These are phyloP conservation scores for Magallana angulata DNA, from an alignment of 1,140 invertebrate genomes.

Conservation along the genomic window DNA sequence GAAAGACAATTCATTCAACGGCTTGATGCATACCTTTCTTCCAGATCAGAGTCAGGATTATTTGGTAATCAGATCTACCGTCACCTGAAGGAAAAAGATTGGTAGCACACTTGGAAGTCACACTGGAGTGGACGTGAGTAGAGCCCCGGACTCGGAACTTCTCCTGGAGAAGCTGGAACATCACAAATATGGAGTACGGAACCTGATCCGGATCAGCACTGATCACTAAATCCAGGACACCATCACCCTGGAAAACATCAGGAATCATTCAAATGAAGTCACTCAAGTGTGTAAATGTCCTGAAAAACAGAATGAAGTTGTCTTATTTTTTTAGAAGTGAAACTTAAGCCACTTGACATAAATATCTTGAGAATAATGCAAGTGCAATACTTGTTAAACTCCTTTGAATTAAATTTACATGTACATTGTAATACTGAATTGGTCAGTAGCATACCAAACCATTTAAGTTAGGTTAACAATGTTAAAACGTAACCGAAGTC, in stretches of 20 bases:
- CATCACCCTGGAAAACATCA: conserved; percentile 74
- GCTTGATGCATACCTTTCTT: conserved; percentile 84
- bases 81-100: conserved; percentile 66
- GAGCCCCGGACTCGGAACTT: conserved; percentile 81
- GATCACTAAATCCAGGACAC: conserved; percentile 85
- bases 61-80: conserved; percentile 72
- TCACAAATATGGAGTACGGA: conserved; percentile 85
- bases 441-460: too few species aligned
- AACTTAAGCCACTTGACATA: too few species aligned
- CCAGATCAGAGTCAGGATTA: conserved; percentile 87
- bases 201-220: conserved; percentile 84
- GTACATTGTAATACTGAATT: too few species aligned
- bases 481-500: too few species aligned
- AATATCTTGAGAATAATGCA: too few species aligned
- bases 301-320: too few species aligned
- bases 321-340: too few species aligned
- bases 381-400: too few species aligned
- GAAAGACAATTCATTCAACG: too few species aligned
- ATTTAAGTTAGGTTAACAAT: too few species aligned
- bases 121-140: conserved; percentile 84
- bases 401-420: too few species aligned
- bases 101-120: conserved; percentile 77
- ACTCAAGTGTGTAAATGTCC: too few species aligned
- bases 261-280: neutral
- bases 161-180: conserved; percentile 82